These are phyloP conservation scores for Drosophila littoralis DNA, from an alignment of 1,140 invertebrate species.

Conservation along the genomic window DNA sequence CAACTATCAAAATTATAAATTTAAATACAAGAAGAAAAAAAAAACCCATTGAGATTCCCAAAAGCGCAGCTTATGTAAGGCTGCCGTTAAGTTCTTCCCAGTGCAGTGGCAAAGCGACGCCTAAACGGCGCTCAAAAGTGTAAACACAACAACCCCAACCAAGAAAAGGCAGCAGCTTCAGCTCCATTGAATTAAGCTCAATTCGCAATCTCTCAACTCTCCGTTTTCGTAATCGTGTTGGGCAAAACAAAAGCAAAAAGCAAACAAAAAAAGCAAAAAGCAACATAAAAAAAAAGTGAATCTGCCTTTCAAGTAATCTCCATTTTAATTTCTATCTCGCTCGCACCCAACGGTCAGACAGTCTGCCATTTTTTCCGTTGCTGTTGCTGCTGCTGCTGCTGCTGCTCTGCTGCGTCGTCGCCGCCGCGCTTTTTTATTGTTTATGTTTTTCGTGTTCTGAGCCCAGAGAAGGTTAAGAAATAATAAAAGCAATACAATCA, in stretches of 20 bases:
- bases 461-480: slow-evolving; percentile 69
- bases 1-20: slow-evolving; percentile 27
- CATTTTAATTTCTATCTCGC: slow-evolving; percentile 55
- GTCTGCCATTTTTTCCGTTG: slow-evolving; percentile 50
- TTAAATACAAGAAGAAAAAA: slow-evolving; percentile 26
- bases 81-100: slow-evolving; percentile 51
- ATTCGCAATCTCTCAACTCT: slow-evolving; percentile 57
- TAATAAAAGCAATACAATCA: slow-evolving; percentile 72
- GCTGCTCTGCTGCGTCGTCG: slow-evolving; percentile 45
- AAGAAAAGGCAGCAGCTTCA: slow-evolving; percentile 31
- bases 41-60: slow-evolving; percentile 18
- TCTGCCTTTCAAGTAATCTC: slow-evolving; percentile 63
- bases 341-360: slow-evolving; percentile 53
- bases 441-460: slow-evolving; percentile 81
- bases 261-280: slow-evolving; percentile 27
- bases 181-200: slow-evolving; percentile 58
- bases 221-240: slow-evolving; percentile 73
- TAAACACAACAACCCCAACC: slow-evolving; percentile 28
- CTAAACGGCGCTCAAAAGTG: slow-evolving; percentile 36
- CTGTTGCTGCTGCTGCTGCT: slow-evolving; percentile 30
- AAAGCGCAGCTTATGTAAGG: slow-evolving; percentile 34
- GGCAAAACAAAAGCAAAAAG: slow-evolving; percentile 49
- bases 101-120: slow-evolving; percentile 59
- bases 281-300: slow-evolving; percentile 68
- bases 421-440: slow-evolving; percentile 68